Evolutionary conservation across 2,888 invertebrate species (phyloP), one percentile per base, ranked within the genome.

Genomic region (Orthosia incerta): DNA sequence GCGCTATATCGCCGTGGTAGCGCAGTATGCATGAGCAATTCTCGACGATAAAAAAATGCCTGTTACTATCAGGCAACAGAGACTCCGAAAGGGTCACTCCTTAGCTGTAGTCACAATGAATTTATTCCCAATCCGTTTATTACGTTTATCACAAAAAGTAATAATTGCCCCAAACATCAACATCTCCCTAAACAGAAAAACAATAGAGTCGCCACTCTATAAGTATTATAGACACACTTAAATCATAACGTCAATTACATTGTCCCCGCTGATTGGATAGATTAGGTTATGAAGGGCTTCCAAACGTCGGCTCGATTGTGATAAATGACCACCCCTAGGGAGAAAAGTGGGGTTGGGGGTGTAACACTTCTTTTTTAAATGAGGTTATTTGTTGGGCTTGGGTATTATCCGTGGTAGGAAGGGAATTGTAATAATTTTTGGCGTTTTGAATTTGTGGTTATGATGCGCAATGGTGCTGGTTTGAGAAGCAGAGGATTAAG

Each of bases 211-310:
- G 26, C 51, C 12, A 16, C 5, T 61, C 23, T 69, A 53, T 55
- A 48, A 18, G 16, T 55, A 69, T 76, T 75, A 76, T 79, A 68
- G 63, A 69, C n/a, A 39, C 64, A 64, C 71, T 80, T 74, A 80
- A 76, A 82, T 87, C 82, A 85, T 77, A 70, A 70, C 82, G 88
- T 85, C 84, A 86, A 86, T 88, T 88, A 88, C 75, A 76, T 53
- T 66, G 72, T 71, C 70, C 39, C 56, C 73, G 51, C 70, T 84
- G 87, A 89, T 90, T 87, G 88, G 85, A 71, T 85, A 87, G 88
- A 90, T 89, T 87, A 87, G 82, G 79, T 85, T 84, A 81, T 83
- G 80, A 82, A 84, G 84, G 89, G 90, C 87, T 88, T 90, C 89
- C 51, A 65, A 66, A 70, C 71, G 77, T 84, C 82, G 73, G 67